Base-by-base conservation (phyloP, 1,140 invertebrate genomes). In the Gonatopus flavifemur region DNA sequence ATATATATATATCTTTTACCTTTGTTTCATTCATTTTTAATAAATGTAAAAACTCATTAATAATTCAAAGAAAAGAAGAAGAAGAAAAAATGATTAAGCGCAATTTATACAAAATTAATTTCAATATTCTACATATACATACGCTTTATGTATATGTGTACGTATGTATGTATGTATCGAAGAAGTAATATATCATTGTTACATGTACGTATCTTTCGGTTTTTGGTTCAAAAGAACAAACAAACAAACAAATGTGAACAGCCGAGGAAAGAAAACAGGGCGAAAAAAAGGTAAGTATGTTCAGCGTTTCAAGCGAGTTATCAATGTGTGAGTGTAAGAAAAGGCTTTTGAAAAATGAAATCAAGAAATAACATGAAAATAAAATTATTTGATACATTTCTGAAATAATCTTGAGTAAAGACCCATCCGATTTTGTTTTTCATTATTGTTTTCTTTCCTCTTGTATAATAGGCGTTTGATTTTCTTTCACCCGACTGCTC, bases 301-400 rank as follows among this genome's bases (percentile, higher is more conserved):
- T 37, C 37, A 33, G 51, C 51, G 40, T 58, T 59, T 53, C 50
- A 35, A 35, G 53, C 49, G 41, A 54, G 16, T 33, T 35, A 56
- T 31, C 9, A 59, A 59, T 54, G 58, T 32, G 31, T 15, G 15
- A 12, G 15, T 32, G 31, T 15, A 32, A 12, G n/a, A 32, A 32
- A 32, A 32, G 16, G n/a, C 16, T 32, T 13, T 32, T n/a, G 16
- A 13, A 15, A 32, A 32, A 32, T 32, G n/a, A 32, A 32, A 32
- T 13, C 16, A 15, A 13, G 31, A 13, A 32, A 15, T 32, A 32
- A 15, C n/a, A 15, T 32, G n/a, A 32, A 15, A 32, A 32, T 13
- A 13, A 59, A 59, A 58, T 54, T 59, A 58, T 43, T 58, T 54
- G 22, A 50, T 50, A 39, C 55, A 57, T 59, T 57, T 45, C 49